Conservation (phyloP, 2,888 invertebrate species). For the Leucania comma region DNA sequence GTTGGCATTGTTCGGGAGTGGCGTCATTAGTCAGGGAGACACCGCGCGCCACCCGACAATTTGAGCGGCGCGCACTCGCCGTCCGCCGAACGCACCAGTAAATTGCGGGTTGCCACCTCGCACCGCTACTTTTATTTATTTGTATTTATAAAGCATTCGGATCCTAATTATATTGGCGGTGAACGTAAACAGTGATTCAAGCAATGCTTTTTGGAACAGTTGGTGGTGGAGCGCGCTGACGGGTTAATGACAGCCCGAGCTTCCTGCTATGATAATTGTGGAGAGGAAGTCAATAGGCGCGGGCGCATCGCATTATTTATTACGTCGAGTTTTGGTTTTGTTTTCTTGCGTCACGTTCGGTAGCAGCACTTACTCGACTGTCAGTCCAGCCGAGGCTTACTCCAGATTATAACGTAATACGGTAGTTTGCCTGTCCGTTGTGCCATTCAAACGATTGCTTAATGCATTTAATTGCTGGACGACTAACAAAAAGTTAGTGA, state of each 20-base stretch:
- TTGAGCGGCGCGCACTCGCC: constrained; percentile 76
- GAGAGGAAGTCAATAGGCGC: constrained; percentile 85
- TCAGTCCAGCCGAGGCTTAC: constrained; percentile 84
- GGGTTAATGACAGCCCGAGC: constrained; percentile 88
- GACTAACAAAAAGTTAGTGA: constrained; percentile 71
- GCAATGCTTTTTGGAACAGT: constrained; percentile 86
- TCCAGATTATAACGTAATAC: constrained; percentile 89
- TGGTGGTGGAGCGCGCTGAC: constrained; percentile 85
- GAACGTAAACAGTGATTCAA: constrained; percentile 84
- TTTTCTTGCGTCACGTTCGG: constrained; percentile 80
- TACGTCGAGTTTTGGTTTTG: constrained; percentile 83
- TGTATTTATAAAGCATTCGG: constrained; percentile 87
- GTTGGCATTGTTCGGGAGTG: constrained; percentile 79
- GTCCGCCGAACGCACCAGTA: constrained; percentile 78
- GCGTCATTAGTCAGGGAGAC: constrained; percentile 88
- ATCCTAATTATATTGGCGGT: constrained; percentile 86
- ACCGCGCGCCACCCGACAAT: constrained; percentile 84
- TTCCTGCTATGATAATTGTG: constrained; percentile 89
- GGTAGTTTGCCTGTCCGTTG: constrained; percentile 85
- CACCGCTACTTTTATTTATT: constrained; percentile 88
- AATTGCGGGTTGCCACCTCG: constrained; percentile 88
- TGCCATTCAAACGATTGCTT: constrained; percentile 83
- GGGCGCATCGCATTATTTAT: constrained; percentile 86
- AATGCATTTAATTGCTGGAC: constrained; percentile 84
- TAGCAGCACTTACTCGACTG: constrained; percentile 87